phyloP scores from a whole-genome alignment of 2,797 vertebrate species.

The Darevskia nairensis region DNA sequence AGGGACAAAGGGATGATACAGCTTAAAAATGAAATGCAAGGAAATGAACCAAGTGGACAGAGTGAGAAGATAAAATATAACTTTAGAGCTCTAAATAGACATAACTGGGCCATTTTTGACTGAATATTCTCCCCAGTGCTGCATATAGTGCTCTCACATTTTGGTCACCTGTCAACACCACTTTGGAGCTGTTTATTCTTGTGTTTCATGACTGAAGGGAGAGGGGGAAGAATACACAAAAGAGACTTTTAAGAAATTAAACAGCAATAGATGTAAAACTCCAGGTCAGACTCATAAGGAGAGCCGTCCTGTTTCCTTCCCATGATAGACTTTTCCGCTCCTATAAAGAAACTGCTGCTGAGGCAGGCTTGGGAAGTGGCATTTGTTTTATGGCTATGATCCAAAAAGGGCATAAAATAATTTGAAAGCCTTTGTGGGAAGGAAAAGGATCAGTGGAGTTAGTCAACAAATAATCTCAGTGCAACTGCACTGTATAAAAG shows the following conservation, averaged over 20 bases:
- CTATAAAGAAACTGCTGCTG: conserved; percentile 2
- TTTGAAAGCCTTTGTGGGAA: not conserved
- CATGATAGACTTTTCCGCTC: not conserved
- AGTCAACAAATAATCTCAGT: not conserved
- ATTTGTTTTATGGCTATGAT: not conserved
- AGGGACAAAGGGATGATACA: accelerated
- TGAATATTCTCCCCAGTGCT: not conserved
- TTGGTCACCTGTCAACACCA: not conserved
- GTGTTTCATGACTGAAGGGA: not conserved
- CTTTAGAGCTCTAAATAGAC: not conserved
- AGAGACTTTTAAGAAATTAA: not conserved
- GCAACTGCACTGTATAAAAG: not conserved
- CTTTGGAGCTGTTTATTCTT: not conserved
- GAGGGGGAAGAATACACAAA: not conserved
- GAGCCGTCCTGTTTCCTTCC: not conserved
- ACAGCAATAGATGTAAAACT: not conserved
- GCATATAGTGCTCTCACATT: not conserved
- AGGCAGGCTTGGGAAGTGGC: not conserved
- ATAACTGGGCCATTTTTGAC: not conserved
- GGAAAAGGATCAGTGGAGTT: not conserved
- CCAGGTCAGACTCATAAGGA: not conserved
- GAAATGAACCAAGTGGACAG: not conserved
- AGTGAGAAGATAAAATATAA: not conserved
- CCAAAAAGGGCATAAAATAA: not conserved
- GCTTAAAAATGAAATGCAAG: not conserved